A percentile compares a stretch with the other conserved stretches of the same genome.
Evolutionary conservation across 2,888 invertebrate genomes (phyloP).

Genomic region (Apamea sordens): DNA sequence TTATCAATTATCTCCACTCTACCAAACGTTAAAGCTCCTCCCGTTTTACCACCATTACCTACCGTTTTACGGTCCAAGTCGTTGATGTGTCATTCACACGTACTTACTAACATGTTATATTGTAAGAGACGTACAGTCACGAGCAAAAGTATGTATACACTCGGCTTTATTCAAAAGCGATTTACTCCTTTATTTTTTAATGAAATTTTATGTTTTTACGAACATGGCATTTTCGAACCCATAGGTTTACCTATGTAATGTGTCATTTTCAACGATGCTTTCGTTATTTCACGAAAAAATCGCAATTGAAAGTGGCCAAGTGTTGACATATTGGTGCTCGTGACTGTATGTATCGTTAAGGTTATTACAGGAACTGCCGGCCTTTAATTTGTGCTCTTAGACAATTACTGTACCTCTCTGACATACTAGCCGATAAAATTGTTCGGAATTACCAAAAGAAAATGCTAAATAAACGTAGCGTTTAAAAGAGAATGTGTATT

Average conservation of each 20-base stretch:
- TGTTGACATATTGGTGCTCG: too few species aligned
- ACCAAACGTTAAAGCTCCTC: conserved; percentile 26
- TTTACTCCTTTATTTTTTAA: too few species aligned
- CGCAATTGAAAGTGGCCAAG: too few species aligned
- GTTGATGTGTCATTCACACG: conserved; percentile 65
- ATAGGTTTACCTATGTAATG: too few species aligned
- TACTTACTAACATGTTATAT: conserved; percentile 35
- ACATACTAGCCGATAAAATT: conserved; percentile 69
- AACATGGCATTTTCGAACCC: too few species aligned
- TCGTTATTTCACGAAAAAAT: too few species aligned
- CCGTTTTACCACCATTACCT: conserved; percentile 31
- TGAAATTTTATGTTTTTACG: too few species aligned
- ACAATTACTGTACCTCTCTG: conserved; percentile 69
- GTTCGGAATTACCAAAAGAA: conserved; percentile 65
- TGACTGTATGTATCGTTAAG: conserved; percentile 63
- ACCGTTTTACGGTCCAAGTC: conserved; percentile 40
- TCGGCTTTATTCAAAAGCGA: too few species aligned
- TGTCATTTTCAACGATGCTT: too few species aligned
- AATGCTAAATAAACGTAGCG: conserved; percentile 60
- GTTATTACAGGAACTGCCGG: conserved; percentile 67
- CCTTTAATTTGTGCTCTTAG: conserved; percentile 72
- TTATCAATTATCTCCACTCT: conserved; percentile 45
- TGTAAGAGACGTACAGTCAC: conserved; percentile 52
- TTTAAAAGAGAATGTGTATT: conserved; percentile 77
- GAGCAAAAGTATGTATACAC: too few species aligned